Base-by-base conservation (phyloP, 2,888 invertebrate species). In the Yponomeuta plumbellus region DNA sequence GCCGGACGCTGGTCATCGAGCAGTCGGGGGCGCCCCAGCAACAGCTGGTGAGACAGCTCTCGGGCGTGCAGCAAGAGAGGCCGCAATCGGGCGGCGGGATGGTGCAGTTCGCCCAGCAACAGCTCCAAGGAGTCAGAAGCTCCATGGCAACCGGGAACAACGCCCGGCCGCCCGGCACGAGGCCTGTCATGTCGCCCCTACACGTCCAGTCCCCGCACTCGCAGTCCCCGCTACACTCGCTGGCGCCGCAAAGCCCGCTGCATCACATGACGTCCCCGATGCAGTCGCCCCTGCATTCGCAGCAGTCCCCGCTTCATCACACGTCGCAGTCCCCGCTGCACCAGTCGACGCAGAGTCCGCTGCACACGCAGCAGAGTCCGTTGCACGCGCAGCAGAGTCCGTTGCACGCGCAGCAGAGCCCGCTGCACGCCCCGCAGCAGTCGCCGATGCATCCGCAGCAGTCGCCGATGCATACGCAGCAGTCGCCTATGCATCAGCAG, bases 1-100 rank as follows among this genome's bases (percentile, higher is more conserved):
- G 82, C 2, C 84, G 90, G 22, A 88, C 90, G 13, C 76, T 90
- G 1, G 90, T 90, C 4, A 89, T 90, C 66, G 90, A 90, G 69
- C 90, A 89, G 70, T 71, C 85, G 1, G 87, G 87, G 1, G 78
- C 80, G 11, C 82, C 80, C 0, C 86, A 83, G 61, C 87, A 82
- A 68, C 87, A 88, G 67, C 73, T 88, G 22, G 87, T 88, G 39
- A 74, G 88, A 59, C 87, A 87, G 69, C 71, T 87, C 40, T 81
- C 86, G 0, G 81, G 81, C 3, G 79, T 77, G n/a, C 13, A 5
- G 1, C 84, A 81, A 68, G 86, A 85, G 68, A 74, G 86, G 57
- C 77, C 80, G 6, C 84, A 84, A 64, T 77, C 81, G 0, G 82
- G 81, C 1, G 79, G 80, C 0, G 85, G 85, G 1, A 81, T 86